Percentiles rank a stretch among this genome's conserved stretches.
Evolutionary conservation across 2,797 vertebrate species (phyloP).

Genomic region (Phaenicophaeus curvirostris): DNA sequence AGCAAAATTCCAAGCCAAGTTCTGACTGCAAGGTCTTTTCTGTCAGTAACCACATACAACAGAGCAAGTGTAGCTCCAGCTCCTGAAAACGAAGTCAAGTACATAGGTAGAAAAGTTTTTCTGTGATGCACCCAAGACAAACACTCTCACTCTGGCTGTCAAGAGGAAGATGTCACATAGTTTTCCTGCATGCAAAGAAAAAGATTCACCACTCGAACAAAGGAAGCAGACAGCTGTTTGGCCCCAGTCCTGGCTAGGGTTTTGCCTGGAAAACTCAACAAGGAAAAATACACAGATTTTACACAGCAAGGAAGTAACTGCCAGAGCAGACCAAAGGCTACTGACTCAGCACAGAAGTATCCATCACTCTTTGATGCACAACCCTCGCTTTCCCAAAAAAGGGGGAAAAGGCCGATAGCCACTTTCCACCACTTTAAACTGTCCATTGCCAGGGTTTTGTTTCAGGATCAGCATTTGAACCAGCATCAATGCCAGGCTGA

Average conservation of each 20-base stretch:
- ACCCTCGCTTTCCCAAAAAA: not conserved
- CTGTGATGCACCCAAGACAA: not conserved
- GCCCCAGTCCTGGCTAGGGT: not conserved
- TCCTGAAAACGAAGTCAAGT: not conserved
- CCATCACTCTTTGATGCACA: not conserved
- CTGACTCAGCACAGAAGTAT: conserved; percentile 27
- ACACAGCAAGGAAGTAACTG: not conserved
- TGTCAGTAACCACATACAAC: not conserved
- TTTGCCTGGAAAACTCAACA: not conserved
- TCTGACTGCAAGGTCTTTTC: not conserved
- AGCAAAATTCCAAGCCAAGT: not conserved
- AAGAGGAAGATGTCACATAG: not conserved
- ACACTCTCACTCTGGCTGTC: not conserved
- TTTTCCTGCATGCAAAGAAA: not conserved
- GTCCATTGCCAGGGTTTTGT: not conserved
- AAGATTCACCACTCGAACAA: not conserved
- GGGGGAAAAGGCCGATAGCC: not conserved
- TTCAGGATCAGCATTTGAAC: not conserved
- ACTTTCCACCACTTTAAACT: not conserved
- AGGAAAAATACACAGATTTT: too few species aligned
- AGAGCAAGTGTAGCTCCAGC: not conserved
- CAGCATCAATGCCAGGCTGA: not conserved
- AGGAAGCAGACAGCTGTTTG: not conserved
- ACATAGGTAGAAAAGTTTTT: not conserved
- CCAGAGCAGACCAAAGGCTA: not conserved